Percentiles rank a stretch among this genome's conserved stretches.
Conservation (phyloP, 2,113 vertebrate genomes). For the Coryphaenoides rupestris region DNA sequence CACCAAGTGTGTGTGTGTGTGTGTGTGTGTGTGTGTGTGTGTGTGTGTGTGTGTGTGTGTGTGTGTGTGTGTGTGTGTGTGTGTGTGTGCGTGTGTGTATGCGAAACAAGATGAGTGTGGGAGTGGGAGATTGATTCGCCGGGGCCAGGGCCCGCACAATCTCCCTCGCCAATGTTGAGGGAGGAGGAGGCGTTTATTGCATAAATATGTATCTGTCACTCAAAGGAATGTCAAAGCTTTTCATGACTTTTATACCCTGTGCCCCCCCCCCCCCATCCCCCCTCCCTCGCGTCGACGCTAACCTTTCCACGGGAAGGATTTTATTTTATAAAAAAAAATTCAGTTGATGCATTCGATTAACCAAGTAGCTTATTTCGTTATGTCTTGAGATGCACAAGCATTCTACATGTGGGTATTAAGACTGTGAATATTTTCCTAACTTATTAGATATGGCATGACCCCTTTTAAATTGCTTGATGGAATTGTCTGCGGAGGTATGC, state of each 20-base stretch:
- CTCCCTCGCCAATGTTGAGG: constrained; percentile 46
- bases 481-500: constrained; percentile 59
- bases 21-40: too few relatives aligned
- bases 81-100: too few relatives aligned
- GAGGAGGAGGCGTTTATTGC: constrained; percentile 60
- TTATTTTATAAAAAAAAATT: too few relatives aligned
- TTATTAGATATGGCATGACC: constrained; percentile 65
- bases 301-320: constrained; percentile 63
- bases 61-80: too few relatives aligned
- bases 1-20: constrained; percentile 42
- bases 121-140: constrained; percentile 66
- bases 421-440: constrained; percentile 61
- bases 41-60: too few relatives aligned
- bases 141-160: constrained; percentile 33
- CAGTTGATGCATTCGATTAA: constrained; percentile 61
- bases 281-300: constrained; percentile 38
- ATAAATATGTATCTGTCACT: constrained; percentile 68
- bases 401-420: constrained; percentile 42
- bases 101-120: constrained; percentile 49
- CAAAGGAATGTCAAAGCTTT: constrained; percentile 67
- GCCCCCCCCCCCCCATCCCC: too few relatives aligned
- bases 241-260: constrained; percentile 47
- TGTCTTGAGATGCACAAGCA: constrained; percentile 52
- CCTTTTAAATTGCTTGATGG: constrained; percentile 69
- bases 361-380: constrained; percentile 46